phyloP scores from a whole-genome alignment of 2,888 invertebrate species.

The Horisme vitalbata region DNA sequence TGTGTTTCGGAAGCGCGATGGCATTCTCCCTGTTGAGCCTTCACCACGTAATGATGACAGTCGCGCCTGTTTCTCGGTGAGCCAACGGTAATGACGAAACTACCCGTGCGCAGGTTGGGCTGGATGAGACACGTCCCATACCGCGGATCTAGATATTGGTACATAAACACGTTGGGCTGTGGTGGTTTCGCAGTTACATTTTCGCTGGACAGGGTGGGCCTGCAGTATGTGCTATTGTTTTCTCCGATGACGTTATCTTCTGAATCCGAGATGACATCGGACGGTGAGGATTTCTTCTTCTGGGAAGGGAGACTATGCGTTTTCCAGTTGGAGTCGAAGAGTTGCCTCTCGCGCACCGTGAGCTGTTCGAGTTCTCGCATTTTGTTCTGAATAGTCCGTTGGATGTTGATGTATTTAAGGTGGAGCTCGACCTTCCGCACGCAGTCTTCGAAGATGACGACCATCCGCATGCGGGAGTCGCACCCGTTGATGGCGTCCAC shows the following conservation, averaged over 20 bases:
- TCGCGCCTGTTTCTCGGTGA: constrained; percentile 86
- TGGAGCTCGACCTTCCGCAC: constrained; percentile 96
- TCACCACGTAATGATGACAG: constrained; percentile 87
- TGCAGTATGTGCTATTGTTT: constrained; percentile 84
- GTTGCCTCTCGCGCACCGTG: constrained; percentile 90
- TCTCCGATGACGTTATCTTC: constrained; percentile 73
- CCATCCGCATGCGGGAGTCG: constrained; percentile 96
- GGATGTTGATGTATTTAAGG: constrained; percentile 95
- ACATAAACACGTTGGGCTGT: constrained; percentile 80
- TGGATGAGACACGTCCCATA: constrained; percentile 87
- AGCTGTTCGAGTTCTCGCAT: constrained; percentile 92
- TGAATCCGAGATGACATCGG: constrained; percentile 67
- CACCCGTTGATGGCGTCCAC: constrained; percentile 96
- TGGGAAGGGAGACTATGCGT: constrained; percentile 94
- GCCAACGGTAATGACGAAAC: constrained; percentile 88
- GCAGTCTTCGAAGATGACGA: constrained; percentile 98
- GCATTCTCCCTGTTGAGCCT: constrained; percentile 59
- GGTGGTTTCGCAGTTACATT: constrained; percentile 83
- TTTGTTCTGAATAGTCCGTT: constrained; percentile 91
- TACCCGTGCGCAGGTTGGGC: constrained; percentile 85
- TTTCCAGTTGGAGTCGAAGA: constrained; percentile 94
- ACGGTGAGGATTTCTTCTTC: constrained; percentile 87
- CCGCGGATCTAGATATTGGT: constrained; percentile 88
- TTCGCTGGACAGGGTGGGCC: constrained; percentile 92
- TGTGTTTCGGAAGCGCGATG: constrained; percentile 61